phyloP scores from a whole-genome alignment of 1,140 invertebrate species.

The Zaprionus vittiger region DNA sequence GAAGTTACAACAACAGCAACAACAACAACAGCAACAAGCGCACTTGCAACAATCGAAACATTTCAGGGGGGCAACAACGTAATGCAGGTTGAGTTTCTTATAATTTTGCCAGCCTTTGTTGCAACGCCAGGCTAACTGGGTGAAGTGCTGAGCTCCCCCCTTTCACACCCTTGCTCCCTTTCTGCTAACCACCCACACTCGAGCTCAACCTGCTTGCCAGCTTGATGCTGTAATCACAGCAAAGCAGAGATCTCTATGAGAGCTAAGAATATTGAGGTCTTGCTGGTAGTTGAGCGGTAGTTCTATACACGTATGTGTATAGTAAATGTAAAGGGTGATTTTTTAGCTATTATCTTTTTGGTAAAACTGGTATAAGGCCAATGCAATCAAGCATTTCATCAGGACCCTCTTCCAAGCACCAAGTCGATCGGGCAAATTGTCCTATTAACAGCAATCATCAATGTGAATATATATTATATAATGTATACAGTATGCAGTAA shows the following conservation, averaged over 20 bases:
- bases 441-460: no score
- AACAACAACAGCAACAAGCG: neutral
- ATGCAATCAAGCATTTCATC: no score
- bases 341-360: no score
- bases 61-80: conserved; percentile 27
- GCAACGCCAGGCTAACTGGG: conserved; percentile 38
- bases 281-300: no score
- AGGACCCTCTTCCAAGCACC: no score
- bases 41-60: conserved; percentile 45
- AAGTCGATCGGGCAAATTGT: no score
- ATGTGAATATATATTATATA: no score
- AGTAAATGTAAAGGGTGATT: no score
- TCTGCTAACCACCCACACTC: neutral
- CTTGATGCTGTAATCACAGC: neutral
- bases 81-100: conserved; percentile 60
- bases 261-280: no score
- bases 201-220: neutral
- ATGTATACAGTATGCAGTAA: no score
- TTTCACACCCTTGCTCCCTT: neutral
- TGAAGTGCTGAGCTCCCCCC: conserved; percentile 25
- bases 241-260: neutral
- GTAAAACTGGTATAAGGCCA: no score
- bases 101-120: conserved; percentile 49
- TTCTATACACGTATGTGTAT: no score
- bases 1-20: conserved; percentile 30